A percentile compares a stretch with the other conserved stretches of the same genome.
Conservation (phyloP, 2,888 invertebrate genomes). For the Xanthia icteritia region DNA sequence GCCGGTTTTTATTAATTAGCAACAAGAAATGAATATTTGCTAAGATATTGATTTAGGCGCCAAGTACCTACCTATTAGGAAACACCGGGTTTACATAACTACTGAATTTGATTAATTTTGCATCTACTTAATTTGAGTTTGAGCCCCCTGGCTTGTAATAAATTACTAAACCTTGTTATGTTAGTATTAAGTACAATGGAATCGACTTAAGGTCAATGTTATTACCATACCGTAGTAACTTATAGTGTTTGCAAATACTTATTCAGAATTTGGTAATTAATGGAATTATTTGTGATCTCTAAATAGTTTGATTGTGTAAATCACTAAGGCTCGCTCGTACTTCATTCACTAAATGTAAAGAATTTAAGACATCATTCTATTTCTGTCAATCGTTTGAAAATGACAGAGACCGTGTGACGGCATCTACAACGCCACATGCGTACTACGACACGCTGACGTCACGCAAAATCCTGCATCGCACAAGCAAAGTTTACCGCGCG, state of each 20-base stretch:
- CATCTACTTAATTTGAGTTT: not conserved
- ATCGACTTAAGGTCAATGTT: not conserved
- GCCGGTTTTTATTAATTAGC: not conserved
- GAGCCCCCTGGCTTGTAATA: not conserved
- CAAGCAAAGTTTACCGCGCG: too few relatives aligned
- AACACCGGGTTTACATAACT: not conserved
- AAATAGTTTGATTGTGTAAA: not conserved
- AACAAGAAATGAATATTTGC: slow-evolving; percentile 11
- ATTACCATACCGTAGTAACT: not conserved
- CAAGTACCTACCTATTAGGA: not conserved
- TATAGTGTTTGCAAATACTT: not conserved
- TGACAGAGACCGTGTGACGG: too few relatives aligned
- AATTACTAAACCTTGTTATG: not conserved
- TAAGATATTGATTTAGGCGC: slow-evolving; percentile 3
- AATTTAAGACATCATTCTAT: too few relatives aligned
- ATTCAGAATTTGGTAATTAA: too few relatives aligned
- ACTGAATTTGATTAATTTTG: not conserved
- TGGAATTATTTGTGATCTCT: too few relatives aligned
- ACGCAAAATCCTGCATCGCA: too few relatives aligned
- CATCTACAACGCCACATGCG: too few relatives aligned
- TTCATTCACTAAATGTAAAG: too few relatives aligned
- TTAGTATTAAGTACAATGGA: not conserved
- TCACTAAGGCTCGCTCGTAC: not conserved
- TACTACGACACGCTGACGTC: too few relatives aligned
- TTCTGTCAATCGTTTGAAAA: too few relatives aligned